Evolutionary conservation across 2,113 vertebrate genomes (phyloP).

Genomic region (Rallus limicola): DNA sequence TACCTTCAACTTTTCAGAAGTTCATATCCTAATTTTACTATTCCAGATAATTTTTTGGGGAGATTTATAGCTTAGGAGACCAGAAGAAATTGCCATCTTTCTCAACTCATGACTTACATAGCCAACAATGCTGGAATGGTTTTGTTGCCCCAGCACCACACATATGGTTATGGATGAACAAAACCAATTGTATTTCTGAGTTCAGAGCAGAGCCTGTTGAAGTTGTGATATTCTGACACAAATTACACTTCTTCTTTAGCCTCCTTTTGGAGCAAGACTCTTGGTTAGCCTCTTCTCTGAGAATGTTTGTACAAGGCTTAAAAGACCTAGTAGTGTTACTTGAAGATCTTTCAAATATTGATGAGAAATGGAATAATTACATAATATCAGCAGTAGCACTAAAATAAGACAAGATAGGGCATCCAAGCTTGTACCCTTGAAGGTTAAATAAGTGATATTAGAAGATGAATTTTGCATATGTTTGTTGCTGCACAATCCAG

Average conservation of each 20-base stretch:
- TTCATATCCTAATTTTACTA: not conserved
- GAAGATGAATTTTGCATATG: not conserved
- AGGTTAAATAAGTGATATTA: not conserved
- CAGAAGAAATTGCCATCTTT: not conserved
- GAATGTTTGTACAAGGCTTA: not conserved
- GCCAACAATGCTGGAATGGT: not conserved
- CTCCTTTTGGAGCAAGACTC: not conserved
- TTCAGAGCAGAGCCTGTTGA: not conserved
- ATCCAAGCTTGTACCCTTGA: not conserved
- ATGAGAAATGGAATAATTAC: not conserved
- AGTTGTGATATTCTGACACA: not conserved
- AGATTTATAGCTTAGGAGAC: not conserved
- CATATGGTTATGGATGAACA: not conserved
- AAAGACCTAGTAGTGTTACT: not conserved
- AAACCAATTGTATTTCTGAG: not conserved
- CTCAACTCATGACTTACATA: not conserved
- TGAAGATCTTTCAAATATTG: not conserved
- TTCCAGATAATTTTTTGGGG: not conserved
- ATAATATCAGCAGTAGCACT: not conserved
- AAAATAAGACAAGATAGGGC: not conserved
- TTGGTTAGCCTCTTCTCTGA: not conserved
- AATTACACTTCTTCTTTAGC: not conserved
- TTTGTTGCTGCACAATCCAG: not conserved
- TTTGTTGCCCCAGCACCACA: not conserved
- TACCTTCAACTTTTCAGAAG: not conserved